Evolutionary conservation across 2,113 vertebrate genomes (phyloP).

Genomic region (Bos javanicus): DNA sequence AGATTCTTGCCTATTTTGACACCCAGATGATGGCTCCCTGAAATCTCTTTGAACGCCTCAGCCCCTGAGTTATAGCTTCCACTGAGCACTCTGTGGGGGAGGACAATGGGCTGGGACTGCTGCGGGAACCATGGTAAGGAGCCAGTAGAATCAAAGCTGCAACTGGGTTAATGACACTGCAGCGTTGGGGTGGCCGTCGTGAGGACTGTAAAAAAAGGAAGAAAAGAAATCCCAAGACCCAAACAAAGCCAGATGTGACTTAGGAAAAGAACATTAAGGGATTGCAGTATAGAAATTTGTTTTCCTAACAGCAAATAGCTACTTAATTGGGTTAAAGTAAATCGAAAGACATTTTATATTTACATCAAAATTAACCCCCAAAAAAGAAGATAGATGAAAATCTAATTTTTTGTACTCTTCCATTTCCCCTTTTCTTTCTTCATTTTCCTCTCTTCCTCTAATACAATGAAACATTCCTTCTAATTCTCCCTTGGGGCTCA

Average conservation of each 20-base stretch:
- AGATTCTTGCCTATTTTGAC: constrained; percentile 17
- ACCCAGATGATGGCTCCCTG: background rate
- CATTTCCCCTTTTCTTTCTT: background rate
- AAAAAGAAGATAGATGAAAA: background rate
- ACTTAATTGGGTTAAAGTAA: background rate
- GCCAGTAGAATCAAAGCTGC: constrained; percentile 21
- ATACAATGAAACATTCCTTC: background rate
- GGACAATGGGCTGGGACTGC: background rate
- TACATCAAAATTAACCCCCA: background rate
- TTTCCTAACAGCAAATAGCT: background rate
- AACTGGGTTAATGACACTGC: background rate
- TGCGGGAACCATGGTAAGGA: background rate
- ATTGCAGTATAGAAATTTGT: background rate
- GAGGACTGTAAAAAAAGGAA: constrained; percentile 24
- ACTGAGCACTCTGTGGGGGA: constrained; percentile 16
- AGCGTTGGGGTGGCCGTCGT: background rate
- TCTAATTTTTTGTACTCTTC: background rate
- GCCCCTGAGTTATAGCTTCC: background rate
- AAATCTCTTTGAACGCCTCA: background rate
- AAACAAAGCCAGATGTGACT: constrained; percentile 56
- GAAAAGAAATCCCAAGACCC: background rate
- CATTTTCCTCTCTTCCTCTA: background rate
- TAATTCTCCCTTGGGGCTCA: background rate
- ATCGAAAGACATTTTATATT: background rate
- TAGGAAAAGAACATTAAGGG: constrained; percentile 11